Conservation (phyloP, 1,140 invertebrate species). For the Drosophila yakuba region DNA sequence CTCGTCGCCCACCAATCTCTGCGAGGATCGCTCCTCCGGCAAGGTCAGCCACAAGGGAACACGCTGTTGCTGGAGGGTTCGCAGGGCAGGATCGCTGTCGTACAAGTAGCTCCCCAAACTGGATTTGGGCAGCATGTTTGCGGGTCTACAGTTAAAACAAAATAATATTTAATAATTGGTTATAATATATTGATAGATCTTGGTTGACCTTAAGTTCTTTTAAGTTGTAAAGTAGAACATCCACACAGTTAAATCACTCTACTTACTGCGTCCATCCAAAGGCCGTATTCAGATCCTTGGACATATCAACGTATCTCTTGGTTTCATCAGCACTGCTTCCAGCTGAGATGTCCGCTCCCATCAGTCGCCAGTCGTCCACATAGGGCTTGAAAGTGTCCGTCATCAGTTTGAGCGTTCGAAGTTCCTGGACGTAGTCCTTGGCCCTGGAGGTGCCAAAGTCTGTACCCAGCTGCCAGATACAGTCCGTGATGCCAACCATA, state of each 20-base stretch:
- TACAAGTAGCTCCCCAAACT: constrained; percentile 69
- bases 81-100: constrained; percentile 73
- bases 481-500: constrained; percentile 75
- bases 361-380: constrained; percentile 72
- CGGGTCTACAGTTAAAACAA: constrained; percentile 29
- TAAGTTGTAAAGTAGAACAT: no score
- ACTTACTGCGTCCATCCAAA: constrained; percentile 83
- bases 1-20: constrained; percentile 54
- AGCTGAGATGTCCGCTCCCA: constrained; percentile 78
- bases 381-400: constrained; percentile 73
- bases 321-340: constrained; percentile 79
- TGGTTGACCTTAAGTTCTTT: no score
- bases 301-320: constrained; percentile 71
- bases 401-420: constrained; percentile 76
- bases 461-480: constrained; percentile 81
- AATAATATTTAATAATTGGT: background rate
- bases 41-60: constrained; percentile 76
- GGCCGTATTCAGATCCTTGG: constrained; percentile 72
- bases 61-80: constrained; percentile 52
- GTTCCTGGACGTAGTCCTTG: constrained; percentile 73
- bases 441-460: constrained; percentile 74
- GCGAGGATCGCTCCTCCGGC: constrained; percentile 47
- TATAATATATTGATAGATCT: background rate
- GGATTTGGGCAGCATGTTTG: constrained; percentile 60
- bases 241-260: no score